Evolutionary conservation across 2,797 vertebrate species (phyloP), one percentile per base, ranked within the genome.

Genomic region (Allobates femoralis): DNA sequence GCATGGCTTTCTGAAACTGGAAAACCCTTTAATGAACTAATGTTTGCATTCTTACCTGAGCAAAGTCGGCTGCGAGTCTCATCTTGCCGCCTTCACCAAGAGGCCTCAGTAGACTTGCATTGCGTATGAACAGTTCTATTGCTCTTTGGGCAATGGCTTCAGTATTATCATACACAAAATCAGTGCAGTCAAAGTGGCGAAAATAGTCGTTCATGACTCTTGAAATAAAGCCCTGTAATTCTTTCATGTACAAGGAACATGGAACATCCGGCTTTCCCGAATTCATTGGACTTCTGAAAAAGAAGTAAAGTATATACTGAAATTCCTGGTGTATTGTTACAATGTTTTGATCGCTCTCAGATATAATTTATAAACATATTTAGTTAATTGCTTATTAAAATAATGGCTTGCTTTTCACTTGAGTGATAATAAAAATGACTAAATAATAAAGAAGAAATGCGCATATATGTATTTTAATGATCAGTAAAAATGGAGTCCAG

Each of bases 231-330:
- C 97, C 97, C 88, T 99, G 98, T 41, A 99, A 94, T 92, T 99
- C 98, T 92, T 96, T 98, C 98, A 99, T 99, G 93, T 99, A 99
- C 8, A 99, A 94, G 46, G 97, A 99, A 92, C 97, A 99, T 2
- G 97, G 96, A 18, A 96, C 93, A 21, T 98, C 98, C 0, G 96
- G 96, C 74, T 95, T 96, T 69, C 94, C 95, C 2, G 94, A 90
- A 85, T 89, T 91, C 41, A 94, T 92, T 87, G 97, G 91, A 16
- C 96, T 92, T 81, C 97, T 99, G 89, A 89, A 90, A 60, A 87
- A n/a, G 30, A 87, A 53, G 81, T 18, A 84, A 12, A 75, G n/a
- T 3, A 34, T 19, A 41, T 41, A 32, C 0, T 0, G 7, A 18
- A 21, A 21, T 34, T 37, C 1, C 19, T 23, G 19, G 8, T 10